These are phyloP conservation scores for Apamea monoglypha DNA, from an alignment of 2,888 invertebrate genomes.

Conservation along the genomic window DNA sequence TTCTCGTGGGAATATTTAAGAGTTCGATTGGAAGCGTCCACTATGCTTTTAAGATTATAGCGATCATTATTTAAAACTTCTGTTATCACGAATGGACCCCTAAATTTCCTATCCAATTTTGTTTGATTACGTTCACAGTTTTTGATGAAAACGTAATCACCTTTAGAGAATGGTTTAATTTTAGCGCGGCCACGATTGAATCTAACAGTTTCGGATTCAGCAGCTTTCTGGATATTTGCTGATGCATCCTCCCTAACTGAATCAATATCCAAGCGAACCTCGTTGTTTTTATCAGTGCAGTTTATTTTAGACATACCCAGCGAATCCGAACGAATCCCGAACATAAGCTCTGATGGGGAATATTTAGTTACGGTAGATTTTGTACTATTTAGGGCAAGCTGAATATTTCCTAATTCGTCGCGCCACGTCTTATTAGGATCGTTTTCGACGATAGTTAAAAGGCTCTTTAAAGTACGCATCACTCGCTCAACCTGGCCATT, in stretches of 20 bases:
- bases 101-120: too few species aligned
- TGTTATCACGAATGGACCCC: background rate
- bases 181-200: background rate
- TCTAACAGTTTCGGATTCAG: background rate
- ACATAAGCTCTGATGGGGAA: constrained; percentile 1
- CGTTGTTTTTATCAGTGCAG: background rate
- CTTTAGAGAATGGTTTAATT: background rate
- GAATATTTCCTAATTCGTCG: constrained; percentile 47
- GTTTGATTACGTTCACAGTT: too few species aligned
- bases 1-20: background rate
- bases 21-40: background rate
- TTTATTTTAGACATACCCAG: background rate
- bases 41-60: background rate
- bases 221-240: background rate
- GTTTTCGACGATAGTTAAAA: constrained; percentile 26
- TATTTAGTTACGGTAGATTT: constrained; percentile 13
- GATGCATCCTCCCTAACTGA: background rate
- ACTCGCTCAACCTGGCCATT: constrained; percentile 43
- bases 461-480: constrained; percentile 34
- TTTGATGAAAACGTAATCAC: too few species aligned
- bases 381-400: constrained; percentile 8
- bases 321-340: constrained; percentile 1
- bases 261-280: constrained; percentile 3
- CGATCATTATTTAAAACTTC: background rate
- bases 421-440: constrained; percentile 57